Evolutionary conservation across 2,113 vertebrate species (phyloP), one percentile per base, ranked within the genome.

Genomic region (Scomber japonicus): DNA sequence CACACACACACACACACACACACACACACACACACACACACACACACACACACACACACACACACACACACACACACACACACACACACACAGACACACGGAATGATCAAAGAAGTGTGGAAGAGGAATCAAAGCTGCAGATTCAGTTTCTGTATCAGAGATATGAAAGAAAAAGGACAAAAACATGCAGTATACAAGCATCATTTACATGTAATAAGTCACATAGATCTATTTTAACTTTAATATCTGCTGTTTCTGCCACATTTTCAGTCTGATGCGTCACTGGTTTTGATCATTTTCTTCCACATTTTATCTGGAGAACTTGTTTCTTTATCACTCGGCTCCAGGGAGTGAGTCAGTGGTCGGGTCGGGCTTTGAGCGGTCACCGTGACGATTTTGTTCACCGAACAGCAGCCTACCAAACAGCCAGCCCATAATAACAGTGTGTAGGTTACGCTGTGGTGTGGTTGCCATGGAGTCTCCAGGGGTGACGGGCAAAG

Each of bases 381-480:
- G 21, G 15, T 56, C 60, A 73, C 46, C 40, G 46, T 40, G 35
- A 40, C 35, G 35, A 64, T 54, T 83, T 80, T 70, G 46, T 81
- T 83, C 85, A 19, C 62, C 31, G 55, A 67, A 75, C 57, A 76
- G 50, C 17, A 27, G 21, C 19, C 51, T 84, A 72, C 75, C 76
- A 86, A 76, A 76, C 56, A 46, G 66, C 49, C 57, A 75, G 44
- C 64, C 83, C 54, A 62, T 92, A 81, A 81, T 93, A 88, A 80
- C 54, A 80, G 79, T 76, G 68, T 82, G 76, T 57, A 75, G 81
- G 75, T 89, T 82, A 66, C 7, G 48, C 85, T 82, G 75, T 82
- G 65, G 97, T 98, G 75, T 82, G 65, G 97, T 98, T 98, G 95
- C 96, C 93, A 99, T 98, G 96, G 96, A 63, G 92, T 97, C 96